Base-by-base conservation (phyloP, 2,113 vertebrate species). In the Rana temporaria region DNA sequence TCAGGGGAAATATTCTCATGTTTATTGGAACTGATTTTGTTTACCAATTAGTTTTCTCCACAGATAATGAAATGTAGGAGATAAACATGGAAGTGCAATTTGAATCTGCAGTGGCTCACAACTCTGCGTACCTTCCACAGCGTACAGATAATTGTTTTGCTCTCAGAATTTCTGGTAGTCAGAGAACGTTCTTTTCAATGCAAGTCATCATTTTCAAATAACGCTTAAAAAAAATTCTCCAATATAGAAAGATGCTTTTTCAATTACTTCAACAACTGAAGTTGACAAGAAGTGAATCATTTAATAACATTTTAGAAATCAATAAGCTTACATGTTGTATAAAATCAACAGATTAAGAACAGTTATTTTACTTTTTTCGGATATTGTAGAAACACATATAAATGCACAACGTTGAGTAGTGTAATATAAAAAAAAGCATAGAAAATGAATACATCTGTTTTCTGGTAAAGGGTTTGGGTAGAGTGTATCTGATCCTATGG, bases 161-260 rank as follows among this genome's bases (percentile, higher is more conserved):
- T 55, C 69, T 71, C 20, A 26, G 48, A 70, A 53, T 70, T 70
- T n/a, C 68, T 70, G n/a, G 68, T 26, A 70, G 68, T 20, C 2
- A 2, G 15, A 16, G 19, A 16, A 17, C 52, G 17, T 70, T 20
- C 55, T 71, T 26, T 9, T 15, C 15, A 4, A 26, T 55, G 55
- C 20, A 71, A 53, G 17, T 53, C 52, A 18, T 71, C 42, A 55
- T 53, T 26, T 30, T 53, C 3, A 1, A 55, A 71, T 26, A 53
- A 55, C 26, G 6, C 20, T 26, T 26, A 5, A 6, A 67, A 67
- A n/a, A 67, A n/a, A 67, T 42, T 53, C 9, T 22, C 42, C 2
- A 20, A 70, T 22, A 67, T 12, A 18, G 32, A 68, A 48, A 42
- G 22, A 4, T 3, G 15, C 15, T 22, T 22, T 7, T 69, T 69